A percentile compares a stretch with the other conserved stretches of the same genome.
Evolutionary conservation across 2,113 vertebrate genomes (phyloP).

Genomic region (Chelonoidis abingdonii): DNA sequence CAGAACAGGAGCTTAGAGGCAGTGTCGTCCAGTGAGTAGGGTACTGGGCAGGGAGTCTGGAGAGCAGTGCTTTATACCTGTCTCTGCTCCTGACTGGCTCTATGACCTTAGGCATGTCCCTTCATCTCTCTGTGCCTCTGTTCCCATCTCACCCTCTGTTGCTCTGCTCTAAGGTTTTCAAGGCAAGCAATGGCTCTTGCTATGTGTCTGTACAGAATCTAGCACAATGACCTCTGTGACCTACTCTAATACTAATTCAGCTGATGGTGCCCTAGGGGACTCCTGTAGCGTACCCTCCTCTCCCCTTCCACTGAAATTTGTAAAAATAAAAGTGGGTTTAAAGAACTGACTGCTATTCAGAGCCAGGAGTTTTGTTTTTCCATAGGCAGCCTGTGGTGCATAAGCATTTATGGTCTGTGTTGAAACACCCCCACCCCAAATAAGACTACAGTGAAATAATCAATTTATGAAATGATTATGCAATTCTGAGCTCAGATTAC

Average conservation of each 20-base stretch:
- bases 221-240: background rate
- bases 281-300: background rate
- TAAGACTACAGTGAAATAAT: slow-evolving; percentile 11
- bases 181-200: background rate
- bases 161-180: background rate
- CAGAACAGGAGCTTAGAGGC: background rate
- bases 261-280: rapidly evolving
- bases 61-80: background rate
- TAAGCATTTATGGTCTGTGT: background rate
- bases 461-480: background rate
- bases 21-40: background rate
- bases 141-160: background rate
- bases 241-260: rapidly evolving
- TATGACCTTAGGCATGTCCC: background rate
- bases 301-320: rapidly evolving
- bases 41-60: background rate
- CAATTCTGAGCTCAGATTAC: background rate
- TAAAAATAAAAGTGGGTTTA: background rate
- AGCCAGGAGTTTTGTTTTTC: background rate
- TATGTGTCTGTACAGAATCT: background rate
- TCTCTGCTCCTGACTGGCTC: background rate
- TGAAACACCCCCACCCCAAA: background rate
- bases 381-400: background rate
- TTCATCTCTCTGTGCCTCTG: rapidly evolving
- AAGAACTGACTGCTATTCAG: background rate